Conservation (phyloP, 2,888 invertebrate species). For the Drosophila mimetica region DNA sequence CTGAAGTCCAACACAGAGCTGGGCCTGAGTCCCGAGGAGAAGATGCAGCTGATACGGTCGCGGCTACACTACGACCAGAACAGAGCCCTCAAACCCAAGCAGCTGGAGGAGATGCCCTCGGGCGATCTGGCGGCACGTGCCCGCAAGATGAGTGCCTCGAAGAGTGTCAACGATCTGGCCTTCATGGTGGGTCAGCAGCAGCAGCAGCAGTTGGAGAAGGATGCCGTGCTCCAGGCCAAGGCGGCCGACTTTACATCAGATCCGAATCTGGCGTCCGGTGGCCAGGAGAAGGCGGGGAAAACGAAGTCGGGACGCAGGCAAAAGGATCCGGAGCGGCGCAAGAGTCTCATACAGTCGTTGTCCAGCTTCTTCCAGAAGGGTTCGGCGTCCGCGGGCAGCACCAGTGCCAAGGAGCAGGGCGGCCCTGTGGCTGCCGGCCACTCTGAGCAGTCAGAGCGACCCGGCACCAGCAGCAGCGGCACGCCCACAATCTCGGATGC, state of each 20-base stretch:
- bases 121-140: slow-evolving; percentile 71
- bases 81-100: slow-evolving; percentile 47
- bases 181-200: slow-evolving; percentile 69
- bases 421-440: slow-evolving; percentile 77
- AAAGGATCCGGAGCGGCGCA: slow-evolving; percentile 90
- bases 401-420: slow-evolving; percentile 56
- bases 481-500: slow-evolving; percentile 73
- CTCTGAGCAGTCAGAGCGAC: slow-evolving; percentile 88
- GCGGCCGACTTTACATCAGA: slow-evolving; percentile 86
- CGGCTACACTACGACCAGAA: slow-evolving; percentile 79
- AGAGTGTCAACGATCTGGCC: slow-evolving; percentile 83
- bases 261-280: slow-evolving; percentile 85
- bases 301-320: slow-evolving; percentile 70
- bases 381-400: slow-evolving; percentile 39
- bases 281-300: slow-evolving; percentile 53
- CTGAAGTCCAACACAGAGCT: slow-evolving; percentile 90
- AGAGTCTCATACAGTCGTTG: slow-evolving; percentile 93
- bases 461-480: slow-evolving; percentile 83
- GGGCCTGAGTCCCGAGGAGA: slow-evolving; percentile 89
- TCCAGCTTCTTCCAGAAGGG: slow-evolving; percentile 93
- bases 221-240: slow-evolving; percentile 54
- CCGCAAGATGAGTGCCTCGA: slow-evolving; percentile 83
- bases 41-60: slow-evolving; percentile 86
- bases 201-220: slow-evolving; percentile 49
- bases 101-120: slow-evolving; percentile 33